phyloP scores from a whole-genome alignment of 1,140 invertebrate species.

The Ridgeia piscesae region DNA sequence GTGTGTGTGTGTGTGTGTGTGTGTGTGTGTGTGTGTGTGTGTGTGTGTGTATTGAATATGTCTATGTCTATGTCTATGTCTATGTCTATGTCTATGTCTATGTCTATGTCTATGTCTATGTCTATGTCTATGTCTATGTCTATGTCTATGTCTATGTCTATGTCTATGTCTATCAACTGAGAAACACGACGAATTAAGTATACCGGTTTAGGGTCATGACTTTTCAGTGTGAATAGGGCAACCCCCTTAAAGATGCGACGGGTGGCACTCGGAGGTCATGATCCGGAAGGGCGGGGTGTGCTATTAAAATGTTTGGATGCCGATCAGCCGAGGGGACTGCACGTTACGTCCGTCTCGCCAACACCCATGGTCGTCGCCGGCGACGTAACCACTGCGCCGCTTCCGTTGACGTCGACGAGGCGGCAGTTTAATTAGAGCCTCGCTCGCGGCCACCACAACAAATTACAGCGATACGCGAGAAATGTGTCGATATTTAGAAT shows the following conservation, averaged over 20 bases:
- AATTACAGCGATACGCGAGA: neutral
- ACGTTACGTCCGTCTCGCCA: neutral
- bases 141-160: too few relatives aligned
- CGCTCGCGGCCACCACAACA: neutral
- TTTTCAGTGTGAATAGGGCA: neutral
- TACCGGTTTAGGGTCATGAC: too few relatives aligned
- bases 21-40: too few relatives aligned
- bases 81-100: too few relatives aligned
- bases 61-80: too few relatives aligned
- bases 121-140: too few relatives aligned
- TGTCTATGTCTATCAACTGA: too few relatives aligned
- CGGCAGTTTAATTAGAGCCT: neutral
- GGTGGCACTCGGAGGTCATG: neutral
- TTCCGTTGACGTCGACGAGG: neutral
- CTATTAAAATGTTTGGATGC: neutral
- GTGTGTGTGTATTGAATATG: too few relatives aligned
- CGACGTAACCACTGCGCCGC: neutral
- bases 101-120: too few relatives aligned
- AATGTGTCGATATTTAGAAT: neutral
- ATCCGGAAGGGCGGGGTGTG: neutral
- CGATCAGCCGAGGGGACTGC: neutral
- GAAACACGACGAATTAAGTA: too few relatives aligned
- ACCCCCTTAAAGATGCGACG: neutral
- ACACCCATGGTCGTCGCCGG: neutral
- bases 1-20: too few relatives aligned